Conservation (phyloP, 2,113 vertebrate genomes). For the Ptychochromis oligacanthus region DNA sequence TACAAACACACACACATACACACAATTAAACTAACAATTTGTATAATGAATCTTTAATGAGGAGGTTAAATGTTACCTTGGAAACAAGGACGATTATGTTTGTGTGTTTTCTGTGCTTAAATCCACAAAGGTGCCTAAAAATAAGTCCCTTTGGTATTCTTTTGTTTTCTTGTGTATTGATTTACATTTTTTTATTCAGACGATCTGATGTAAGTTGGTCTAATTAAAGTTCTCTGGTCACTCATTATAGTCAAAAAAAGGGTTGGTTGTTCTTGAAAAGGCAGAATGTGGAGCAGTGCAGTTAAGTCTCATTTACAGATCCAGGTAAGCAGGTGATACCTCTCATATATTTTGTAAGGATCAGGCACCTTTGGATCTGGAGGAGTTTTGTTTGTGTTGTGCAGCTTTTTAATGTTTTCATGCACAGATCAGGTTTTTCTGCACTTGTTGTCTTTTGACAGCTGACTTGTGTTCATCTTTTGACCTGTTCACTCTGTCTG, state of each 20-base stretch:
- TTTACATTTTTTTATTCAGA: background rate
- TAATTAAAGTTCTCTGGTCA: background rate
- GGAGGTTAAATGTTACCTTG: background rate
- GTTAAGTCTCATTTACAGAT: background rate
- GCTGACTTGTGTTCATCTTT: background rate
- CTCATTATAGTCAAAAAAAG: background rate
- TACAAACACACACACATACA: background rate
- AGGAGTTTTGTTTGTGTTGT: background rate
- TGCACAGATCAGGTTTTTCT: background rate
- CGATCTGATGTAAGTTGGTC: background rate
- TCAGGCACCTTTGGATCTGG: background rate
- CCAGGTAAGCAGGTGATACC: background rate
- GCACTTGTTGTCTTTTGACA: background rate
- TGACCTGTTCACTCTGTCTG: background rate
- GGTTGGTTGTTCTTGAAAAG: background rate
- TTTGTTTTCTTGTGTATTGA: background rate
- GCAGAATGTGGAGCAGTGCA: background rate
- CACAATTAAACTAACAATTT: background rate
- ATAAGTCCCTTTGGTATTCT: slow-evolving; percentile 7
- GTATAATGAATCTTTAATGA: background rate
- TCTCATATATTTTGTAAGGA: background rate
- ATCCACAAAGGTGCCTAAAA: background rate
- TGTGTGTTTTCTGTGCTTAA: background rate
- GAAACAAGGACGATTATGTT: background rate
- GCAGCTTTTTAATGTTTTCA: background rate